phyloP scores from a whole-genome alignment of 2,113 vertebrate species.

The Ctenodactylus gundi region DNA sequence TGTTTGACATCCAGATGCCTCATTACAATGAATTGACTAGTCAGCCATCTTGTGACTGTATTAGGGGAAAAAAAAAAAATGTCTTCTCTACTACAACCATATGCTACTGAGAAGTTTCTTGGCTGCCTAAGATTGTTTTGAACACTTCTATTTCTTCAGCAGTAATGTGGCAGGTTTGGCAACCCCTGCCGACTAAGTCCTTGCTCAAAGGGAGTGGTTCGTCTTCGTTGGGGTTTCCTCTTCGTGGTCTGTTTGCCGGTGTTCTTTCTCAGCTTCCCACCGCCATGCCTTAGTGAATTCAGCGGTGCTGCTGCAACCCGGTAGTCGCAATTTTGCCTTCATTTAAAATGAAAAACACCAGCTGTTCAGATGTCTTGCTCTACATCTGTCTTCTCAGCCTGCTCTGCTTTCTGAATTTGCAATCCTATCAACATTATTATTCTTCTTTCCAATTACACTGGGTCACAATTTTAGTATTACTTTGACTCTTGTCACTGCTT shows the following conservation, averaged over 20 bases:
- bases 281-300: conserved; percentile 9
- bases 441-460: background rate
- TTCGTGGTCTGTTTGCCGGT: background rate
- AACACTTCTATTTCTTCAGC: background rate
- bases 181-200: background rate
- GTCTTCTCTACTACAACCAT: background rate
- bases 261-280: background rate
- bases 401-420: background rate
- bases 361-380: background rate
- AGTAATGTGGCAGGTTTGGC: background rate
- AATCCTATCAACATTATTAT: background rate
- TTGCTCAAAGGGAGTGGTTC: background rate
- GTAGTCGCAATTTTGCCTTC: conserved; percentile 27
- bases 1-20: conserved; percentile 17
- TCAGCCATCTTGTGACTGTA: conserved; percentile 1
- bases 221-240: background rate
- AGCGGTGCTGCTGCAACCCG: background rate
- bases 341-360: conserved; percentile 57
- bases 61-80: background rate
- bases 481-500: background rate
- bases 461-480: background rate
- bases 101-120: conserved; percentile 26
- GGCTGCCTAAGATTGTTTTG: background rate
- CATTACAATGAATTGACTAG: conserved; percentile 13
- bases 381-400: conserved; percentile 40